These are phyloP conservation scores for Entomobrya multifasciata DNA, from an alignment of 2,888 invertebrate genomes.

Conservation along the genomic window DNA sequence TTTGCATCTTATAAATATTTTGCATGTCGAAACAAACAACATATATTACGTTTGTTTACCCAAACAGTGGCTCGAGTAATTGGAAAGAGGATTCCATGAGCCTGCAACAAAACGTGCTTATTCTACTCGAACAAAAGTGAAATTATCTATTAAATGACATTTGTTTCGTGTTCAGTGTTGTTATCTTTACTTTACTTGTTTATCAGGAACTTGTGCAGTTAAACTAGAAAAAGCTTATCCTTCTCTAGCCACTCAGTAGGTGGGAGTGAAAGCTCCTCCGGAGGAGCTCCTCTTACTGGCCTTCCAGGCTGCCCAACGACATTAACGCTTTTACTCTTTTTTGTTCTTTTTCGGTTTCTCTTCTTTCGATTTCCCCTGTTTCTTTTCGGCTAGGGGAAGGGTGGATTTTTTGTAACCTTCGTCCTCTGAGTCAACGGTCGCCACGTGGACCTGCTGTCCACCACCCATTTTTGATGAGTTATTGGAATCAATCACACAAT, in stretches of 20 bases:
- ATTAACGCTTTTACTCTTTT: constrained; percentile 77
- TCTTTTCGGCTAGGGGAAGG: constrained; percentile 78
- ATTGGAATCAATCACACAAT: constrained; percentile 57
- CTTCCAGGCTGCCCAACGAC: constrained; percentile 77
- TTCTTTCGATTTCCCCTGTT: constrained; percentile 78
- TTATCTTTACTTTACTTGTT: too few species aligned
- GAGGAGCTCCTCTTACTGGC: constrained; percentile 75
- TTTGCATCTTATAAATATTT: constrained; percentile 39
- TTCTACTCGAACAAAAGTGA: too few species aligned
- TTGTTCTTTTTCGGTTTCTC: constrained; percentile 79
- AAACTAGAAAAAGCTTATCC: too few species aligned
- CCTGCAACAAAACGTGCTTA: too few species aligned
- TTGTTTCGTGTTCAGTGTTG: too few species aligned
- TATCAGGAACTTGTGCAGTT: too few species aligned
- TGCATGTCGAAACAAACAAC: too few species aligned
- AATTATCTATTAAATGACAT: too few species aligned
- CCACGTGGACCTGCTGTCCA: constrained; percentile 89
- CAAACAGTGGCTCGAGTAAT: too few species aligned
- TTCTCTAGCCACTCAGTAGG: too few species aligned
- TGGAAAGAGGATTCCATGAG: too few species aligned
- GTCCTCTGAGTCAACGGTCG: constrained; percentile 92
- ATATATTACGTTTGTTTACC: too few species aligned
- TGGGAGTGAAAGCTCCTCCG: constrained; percentile 80
- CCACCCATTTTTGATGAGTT: constrained; percentile 79
- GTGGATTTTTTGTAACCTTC: constrained; percentile 82